These are phyloP conservation scores for Hypotaenidia philippensis DNA, from an alignment of 2,797 vertebrate genomes.

Conservation along the genomic window DNA sequence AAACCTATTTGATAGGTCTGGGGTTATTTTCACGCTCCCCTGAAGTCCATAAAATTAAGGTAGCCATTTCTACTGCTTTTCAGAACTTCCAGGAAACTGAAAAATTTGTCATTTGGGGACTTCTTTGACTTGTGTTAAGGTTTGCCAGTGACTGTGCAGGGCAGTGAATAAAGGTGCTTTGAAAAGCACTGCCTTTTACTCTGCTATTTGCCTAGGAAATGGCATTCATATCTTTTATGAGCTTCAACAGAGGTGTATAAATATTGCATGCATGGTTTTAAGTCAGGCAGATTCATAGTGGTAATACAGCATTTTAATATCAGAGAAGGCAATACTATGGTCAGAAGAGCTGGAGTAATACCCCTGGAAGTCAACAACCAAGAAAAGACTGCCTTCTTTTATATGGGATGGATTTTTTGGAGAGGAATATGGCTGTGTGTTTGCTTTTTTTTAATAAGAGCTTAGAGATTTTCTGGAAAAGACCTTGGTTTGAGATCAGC, in stretches of 20 bases:
- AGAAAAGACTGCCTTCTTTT: neutral
- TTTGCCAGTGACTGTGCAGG: neutral
- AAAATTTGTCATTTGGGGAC: neutral
- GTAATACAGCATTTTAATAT: neutral
- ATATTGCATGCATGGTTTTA: neutral
- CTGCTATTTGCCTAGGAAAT: neutral
- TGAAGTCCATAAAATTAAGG: neutral
- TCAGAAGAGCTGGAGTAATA: neutral
- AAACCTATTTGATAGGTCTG: neutral
- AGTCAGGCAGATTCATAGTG: neutral
- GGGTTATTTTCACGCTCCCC: neutral
- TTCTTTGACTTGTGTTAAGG: neutral
- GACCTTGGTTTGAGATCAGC: conserved; percentile 36
- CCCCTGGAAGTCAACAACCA: neutral
- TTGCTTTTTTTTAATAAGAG: neutral
- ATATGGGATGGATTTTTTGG: neutral
- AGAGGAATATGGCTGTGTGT: neutral
- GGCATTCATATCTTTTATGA: neutral
- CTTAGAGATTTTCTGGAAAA: conserved; percentile 30
- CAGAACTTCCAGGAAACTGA: neutral
- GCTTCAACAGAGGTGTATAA: neutral
- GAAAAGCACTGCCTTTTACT: neutral
- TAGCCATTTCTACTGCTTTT: neutral
- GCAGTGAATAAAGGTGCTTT: neutral
- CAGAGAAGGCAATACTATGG: neutral